Percentiles rank a stretch among this genome's conserved stretches.
Conservation (phyloP, 53 echinoderm and acorn worm genomes). For the Paracentrotus lividus region DNA sequence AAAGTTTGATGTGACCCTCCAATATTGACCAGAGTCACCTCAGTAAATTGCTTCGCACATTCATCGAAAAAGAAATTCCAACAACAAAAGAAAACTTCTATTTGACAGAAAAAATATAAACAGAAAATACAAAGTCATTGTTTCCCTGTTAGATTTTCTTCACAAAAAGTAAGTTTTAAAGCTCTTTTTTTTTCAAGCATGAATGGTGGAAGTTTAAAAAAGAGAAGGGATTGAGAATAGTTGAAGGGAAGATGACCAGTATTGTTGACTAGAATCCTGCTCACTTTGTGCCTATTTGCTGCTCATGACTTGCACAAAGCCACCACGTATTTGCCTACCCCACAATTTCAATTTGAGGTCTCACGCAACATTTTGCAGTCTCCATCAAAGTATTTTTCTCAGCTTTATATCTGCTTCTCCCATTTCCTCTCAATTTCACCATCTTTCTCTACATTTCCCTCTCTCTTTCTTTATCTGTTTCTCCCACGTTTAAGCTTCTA, state of each 20-base stretch:
- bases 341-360: constrained; percentile 69
- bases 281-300: constrained; percentile 66
- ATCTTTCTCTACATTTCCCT: not conserved
- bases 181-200: not conserved
- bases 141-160: not conserved
- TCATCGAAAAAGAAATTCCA: not conserved
- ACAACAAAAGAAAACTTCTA: not conserved
- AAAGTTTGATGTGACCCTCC: constrained; percentile 17
- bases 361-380: constrained; percentile 68
- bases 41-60: constrained; percentile 16
- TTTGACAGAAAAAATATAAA: constrained; percentile 11
- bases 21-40: constrained; percentile 32
- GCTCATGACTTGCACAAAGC: constrained; percentile 59
- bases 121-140: not conserved
- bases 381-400: constrained; percentile 36
- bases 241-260: constrained; percentile 4
- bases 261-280: constrained; percentile 48
- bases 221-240: not conserved
- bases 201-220: not conserved
- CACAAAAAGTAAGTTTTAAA: constrained; percentile 23
- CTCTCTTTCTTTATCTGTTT: not conserved
- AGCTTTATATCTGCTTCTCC: constrained; percentile 13
- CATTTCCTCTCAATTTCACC: constrained; percentile 22
- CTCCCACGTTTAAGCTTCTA: not conserved
- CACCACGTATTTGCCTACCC: constrained; percentile 53